Evolutionary conservation across 2,888 invertebrate genomes (phyloP).

Genomic region (Eledona agricola): DNA sequence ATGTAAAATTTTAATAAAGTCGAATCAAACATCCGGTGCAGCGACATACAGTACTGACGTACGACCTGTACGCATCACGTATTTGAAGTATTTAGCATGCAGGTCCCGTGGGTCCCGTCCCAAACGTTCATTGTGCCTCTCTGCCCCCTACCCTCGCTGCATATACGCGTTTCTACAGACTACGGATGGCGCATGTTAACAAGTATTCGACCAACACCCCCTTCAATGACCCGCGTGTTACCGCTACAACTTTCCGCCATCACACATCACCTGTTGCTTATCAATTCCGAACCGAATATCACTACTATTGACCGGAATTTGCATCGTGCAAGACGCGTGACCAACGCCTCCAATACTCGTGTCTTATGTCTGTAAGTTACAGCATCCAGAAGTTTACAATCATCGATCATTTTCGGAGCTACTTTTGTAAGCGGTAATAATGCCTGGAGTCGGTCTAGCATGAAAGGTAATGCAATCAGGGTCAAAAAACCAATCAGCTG

Average conservation of each 20-base stretch:
- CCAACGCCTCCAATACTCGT: too few relatives aligned
- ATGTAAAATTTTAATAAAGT: slow-evolving; percentile 4
- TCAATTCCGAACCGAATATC: slow-evolving; percentile 26
- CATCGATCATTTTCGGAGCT: too few relatives aligned
- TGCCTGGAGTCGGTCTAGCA: too few relatives aligned
- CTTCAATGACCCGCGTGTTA: slow-evolving; percentile 40
- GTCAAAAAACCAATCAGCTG: too few relatives aligned
- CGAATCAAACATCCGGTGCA: slow-evolving; percentile 49
- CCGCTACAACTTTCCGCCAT: slow-evolving; percentile 39
- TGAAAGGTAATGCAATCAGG: too few relatives aligned
- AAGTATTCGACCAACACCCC: slow-evolving; percentile 46
- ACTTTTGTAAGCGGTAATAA: too few relatives aligned
- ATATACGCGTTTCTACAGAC: slow-evolving; percentile 42
- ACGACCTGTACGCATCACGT: slow-evolving; percentile 55
- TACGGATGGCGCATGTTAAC: slow-evolving; percentile 56
- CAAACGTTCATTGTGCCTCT: slow-evolving; percentile 51
- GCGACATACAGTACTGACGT: slow-evolving; percentile 48
- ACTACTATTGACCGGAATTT: slow-evolving; percentile 26
- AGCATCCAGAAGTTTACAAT: too few relatives aligned
- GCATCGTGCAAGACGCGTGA: too few relatives aligned
- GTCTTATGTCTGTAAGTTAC: too few relatives aligned
- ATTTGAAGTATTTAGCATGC: slow-evolving; percentile 57
- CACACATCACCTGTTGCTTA: slow-evolving; percentile 42
- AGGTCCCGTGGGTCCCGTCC: slow-evolving; percentile 50
- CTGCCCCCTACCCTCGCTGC: slow-evolving; percentile 44